These are phyloP conservation scores for Corapipo altera DNA, from an alignment of 2,113 vertebrate species.

Conservation along the genomic window DNA sequence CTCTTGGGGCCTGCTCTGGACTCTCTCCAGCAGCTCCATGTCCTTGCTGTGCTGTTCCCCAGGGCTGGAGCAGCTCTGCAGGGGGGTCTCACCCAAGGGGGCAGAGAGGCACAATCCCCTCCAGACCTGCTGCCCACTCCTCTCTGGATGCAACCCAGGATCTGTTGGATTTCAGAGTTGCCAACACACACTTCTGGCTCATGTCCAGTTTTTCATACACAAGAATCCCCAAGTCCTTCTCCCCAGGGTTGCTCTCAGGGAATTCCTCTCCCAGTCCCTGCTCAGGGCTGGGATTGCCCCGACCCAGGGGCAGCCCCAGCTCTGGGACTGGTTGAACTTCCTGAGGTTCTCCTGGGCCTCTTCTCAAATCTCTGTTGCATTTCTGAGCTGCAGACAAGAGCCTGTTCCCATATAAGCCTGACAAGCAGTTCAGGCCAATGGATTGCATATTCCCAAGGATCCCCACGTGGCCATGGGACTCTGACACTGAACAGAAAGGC, in stretches of 20 bases:
- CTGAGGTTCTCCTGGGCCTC: not conserved
- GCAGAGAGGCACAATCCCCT: not conserved
- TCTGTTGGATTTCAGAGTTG: not conserved
- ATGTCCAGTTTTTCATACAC: not conserved
- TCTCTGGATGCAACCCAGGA: not conserved
- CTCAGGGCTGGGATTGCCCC: not conserved
- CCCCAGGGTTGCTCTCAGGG: not conserved
- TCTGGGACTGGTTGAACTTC: not conserved
- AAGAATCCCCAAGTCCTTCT: not conserved
- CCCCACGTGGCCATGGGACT: not conserved
- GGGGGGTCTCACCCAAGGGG: not conserved
- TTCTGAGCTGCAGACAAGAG: not conserved
- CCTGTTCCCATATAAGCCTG: not conserved
- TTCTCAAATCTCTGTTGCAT: not conserved
- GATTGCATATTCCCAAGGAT: not conserved
- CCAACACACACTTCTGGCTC: not conserved
- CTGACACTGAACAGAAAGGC: not conserved
- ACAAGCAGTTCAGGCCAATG: not conserved
- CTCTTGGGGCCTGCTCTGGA: not conserved
- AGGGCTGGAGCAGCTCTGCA: not conserved
- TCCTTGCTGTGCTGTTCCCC: not conserved
- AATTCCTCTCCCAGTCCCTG: not conserved
- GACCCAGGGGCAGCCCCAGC: not conserved
- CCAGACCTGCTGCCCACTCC: not conserved
- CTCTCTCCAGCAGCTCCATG: not conserved